Evolutionary conservation across 2,888 invertebrate genomes (phyloP).

Genomic region (Callinectes sapidus): DNA sequence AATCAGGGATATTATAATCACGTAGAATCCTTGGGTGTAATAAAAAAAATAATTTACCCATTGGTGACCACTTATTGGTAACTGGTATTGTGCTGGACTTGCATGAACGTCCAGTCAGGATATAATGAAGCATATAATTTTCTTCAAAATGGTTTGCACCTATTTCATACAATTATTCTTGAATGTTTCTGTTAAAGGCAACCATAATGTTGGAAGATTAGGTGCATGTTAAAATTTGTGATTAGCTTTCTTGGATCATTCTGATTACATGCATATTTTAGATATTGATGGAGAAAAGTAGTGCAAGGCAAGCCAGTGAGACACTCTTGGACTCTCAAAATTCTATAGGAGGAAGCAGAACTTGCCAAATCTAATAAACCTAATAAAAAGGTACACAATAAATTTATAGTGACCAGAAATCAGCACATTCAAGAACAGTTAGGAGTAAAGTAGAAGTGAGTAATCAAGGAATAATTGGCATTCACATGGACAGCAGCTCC

Average conservation of each 20-base stretch:
- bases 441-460: no score
- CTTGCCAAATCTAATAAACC: neutral
- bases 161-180: neutral
- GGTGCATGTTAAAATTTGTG: neutral
- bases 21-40: no score
- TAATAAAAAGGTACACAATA: no score
- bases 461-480: no score
- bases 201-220: neutral
- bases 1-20: no score
- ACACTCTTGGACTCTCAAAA: neutral
- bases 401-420: no score
- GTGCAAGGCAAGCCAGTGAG: neutral
- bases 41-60: no score
- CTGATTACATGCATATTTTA: conserved; percentile 12
- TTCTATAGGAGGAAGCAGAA: neutral
- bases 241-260: neutral
- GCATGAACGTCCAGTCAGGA: no score
- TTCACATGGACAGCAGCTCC: no score
- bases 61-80: no score
- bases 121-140: neutral
- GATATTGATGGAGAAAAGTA: conserved; percentile 26
- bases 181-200: neutral
- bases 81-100: no score
- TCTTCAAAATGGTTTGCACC: neutral
- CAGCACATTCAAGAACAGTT: no score